phyloP scores from a whole-genome alignment of 2,797 vertebrate genomes.

The Cynopterus sphinx region DNA sequence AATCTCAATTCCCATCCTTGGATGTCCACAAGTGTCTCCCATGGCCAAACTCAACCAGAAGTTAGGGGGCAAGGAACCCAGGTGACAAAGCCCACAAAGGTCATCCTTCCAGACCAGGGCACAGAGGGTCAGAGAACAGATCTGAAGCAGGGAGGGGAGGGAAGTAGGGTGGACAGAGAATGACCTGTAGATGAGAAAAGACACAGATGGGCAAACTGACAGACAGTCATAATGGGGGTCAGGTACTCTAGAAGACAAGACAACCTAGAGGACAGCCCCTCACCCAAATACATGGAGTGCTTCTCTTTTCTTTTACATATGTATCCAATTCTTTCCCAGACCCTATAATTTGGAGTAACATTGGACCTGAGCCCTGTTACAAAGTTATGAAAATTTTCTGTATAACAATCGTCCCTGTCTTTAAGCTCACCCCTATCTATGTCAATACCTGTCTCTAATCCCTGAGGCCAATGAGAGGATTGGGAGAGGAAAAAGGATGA shows the following conservation, averaged over 20 bases:
- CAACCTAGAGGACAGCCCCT: neutral
- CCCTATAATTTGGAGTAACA: neutral
- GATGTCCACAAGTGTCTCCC: neutral
- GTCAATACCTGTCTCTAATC: constrained; percentile 18
- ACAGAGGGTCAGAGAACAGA: neutral
- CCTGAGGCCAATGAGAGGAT: neutral
- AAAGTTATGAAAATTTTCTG: constrained; percentile 12
- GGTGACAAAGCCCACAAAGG: neutral
- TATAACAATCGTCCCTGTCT: neutral
- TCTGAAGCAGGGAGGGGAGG: neutral
- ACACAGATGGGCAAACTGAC: neutral
- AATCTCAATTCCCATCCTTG: neutral
- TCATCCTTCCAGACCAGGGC: neutral
- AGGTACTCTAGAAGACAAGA: neutral
- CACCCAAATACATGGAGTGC: neutral
- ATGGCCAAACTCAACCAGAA: neutral
- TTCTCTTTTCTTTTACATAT: neutral
- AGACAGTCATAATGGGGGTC: neutral
- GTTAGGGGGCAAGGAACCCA: neutral
- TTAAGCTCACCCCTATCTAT: neutral
- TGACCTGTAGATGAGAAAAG: neutral
- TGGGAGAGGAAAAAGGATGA: neutral
- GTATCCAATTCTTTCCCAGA: neutral
- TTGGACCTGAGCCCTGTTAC: neutral
- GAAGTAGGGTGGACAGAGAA: neutral